These are phyloP conservation scores for Liodrosophila aerea DNA, from an alignment of 2,888 invertebrate species.

Conservation along the genomic window DNA sequence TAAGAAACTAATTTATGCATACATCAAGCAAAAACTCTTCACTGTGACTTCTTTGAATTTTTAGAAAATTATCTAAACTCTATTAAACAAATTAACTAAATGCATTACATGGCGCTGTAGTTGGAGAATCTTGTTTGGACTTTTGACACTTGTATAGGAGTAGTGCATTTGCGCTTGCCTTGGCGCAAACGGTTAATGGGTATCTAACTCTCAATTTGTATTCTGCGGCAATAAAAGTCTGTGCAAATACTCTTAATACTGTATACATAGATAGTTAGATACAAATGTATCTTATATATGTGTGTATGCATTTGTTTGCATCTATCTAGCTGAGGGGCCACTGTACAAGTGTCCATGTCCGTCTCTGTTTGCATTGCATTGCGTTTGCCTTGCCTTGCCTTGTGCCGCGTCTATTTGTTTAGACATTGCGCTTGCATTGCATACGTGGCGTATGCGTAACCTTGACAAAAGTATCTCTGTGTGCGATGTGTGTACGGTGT, in stretches of 20 bases:
- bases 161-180: background rate
- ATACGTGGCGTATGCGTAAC: constrained; percentile 75
- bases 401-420: constrained; percentile 70
- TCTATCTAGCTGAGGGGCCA: constrained; percentile 36
- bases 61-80: too few relatives aligned
- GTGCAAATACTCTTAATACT: constrained; percentile 7
- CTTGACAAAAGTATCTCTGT: constrained; percentile 50
- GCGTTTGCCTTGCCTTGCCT: constrained; percentile 54
- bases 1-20: too few relatives aligned
- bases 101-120: too few relatives aligned
- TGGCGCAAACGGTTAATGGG: background rate
- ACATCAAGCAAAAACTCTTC: too few relatives aligned
- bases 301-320: constrained; percentile 11
- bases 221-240: constrained; percentile 27
- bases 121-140: too few relatives aligned
- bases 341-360: constrained; percentile 70
- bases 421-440: constrained; percentile 69
- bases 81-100: too few relatives aligned
- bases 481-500: constrained; percentile 2
- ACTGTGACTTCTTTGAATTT: too few relatives aligned
- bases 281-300: background rate
- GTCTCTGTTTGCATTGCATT: constrained; percentile 66
- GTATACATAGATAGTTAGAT: constrained; percentile 2
- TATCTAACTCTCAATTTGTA: constrained; percentile 41
- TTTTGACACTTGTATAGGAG: constrained; percentile 45